Evolutionary conservation across 2,797 vertebrate genomes (phyloP).

Genomic region (Enteromius thamalakanensis): DNA sequence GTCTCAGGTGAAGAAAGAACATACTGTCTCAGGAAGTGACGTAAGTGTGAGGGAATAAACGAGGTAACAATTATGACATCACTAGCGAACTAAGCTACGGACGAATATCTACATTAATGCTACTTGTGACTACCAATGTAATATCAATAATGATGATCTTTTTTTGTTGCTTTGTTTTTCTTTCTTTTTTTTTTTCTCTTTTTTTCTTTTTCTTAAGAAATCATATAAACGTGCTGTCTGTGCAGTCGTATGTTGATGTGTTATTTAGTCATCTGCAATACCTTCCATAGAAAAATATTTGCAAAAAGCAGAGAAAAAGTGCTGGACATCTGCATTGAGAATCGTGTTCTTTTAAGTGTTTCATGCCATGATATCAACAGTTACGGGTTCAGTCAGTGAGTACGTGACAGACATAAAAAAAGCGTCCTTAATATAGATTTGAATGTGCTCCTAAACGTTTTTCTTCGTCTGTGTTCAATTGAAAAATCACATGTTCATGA

Average conservation of each 20-base stretch:
- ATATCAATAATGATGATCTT: constrained; percentile 50
- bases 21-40: constrained; percentile 49
- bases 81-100: constrained; percentile 42
- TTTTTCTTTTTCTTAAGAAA: constrained; percentile 57
- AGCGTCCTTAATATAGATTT: not conserved
- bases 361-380: constrained; percentile 40
- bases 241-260: constrained; percentile 64
- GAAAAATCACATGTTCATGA: constrained; percentile 29
- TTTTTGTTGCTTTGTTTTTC: constrained; percentile 43
- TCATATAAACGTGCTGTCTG: constrained; percentile 62
- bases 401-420: not conserved
- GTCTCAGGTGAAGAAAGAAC: constrained; percentile 54
- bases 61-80: constrained; percentile 48
- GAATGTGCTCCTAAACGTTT: constrained; percentile 10
- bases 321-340: constrained; percentile 52
- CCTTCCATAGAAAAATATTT: constrained; percentile 70
- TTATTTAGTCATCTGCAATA: constrained; percentile 62
- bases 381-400: constrained; percentile 24
- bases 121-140: constrained; percentile 49
- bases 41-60: constrained; percentile 43
- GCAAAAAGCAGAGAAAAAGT: constrained; percentile 59
- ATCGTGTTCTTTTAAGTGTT: constrained; percentile 48
- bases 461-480: constrained; percentile 12
- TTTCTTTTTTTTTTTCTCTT: not conserved
- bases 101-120: constrained; percentile 53